phyloP scores from a whole-genome alignment of 2,797 vertebrate genomes.

The Aeoliscus strigatus region DNA sequence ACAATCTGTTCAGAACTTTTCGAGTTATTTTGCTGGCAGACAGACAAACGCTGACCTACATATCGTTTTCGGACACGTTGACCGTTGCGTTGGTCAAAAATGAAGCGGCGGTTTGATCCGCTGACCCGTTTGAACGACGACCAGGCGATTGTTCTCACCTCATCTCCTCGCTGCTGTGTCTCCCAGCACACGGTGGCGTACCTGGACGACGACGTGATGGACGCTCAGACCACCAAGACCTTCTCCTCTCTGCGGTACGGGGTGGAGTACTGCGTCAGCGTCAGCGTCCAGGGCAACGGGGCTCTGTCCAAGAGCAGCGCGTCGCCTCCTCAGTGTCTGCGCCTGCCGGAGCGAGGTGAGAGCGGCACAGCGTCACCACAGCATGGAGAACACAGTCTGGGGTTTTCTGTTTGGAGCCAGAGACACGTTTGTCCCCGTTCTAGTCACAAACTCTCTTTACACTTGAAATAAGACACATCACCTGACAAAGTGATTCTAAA shows the following conservation, averaged over 20 bases:
- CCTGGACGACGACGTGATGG: conserved; percentile 5
- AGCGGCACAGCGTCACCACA: neutral
- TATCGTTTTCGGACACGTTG: no score
- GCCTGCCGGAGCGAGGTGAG: conserved; percentile 64
- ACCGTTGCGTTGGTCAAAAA: no score
- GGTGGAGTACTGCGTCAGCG: conserved; percentile 64
- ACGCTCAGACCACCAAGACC: conserved; percentile 9
- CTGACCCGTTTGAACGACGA: no score
- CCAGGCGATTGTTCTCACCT: neutral
- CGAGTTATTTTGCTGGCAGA: neutral
- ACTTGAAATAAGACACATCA: no score
- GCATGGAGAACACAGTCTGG: no score
- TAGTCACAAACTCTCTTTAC: no score
- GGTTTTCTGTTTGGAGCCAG: no score
- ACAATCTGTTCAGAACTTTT: neutral
- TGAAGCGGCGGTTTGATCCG: neutral
- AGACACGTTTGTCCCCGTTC: no score
- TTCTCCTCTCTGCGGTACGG: conserved; percentile 56
- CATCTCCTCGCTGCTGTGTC: conserved; percentile 2
- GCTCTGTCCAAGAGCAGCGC: neutral
- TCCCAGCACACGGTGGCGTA: conserved; percentile 38
- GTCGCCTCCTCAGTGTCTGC: conserved; percentile 55
- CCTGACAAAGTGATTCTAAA: no score
- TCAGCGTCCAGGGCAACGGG: conserved; percentile 26
- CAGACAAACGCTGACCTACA: no score